Percentiles rank a stretch among this genome's conserved stretches.
Evolutionary conservation across 2,888 invertebrate genomes (phyloP).

Genomic region (Campoplex capitator): DNA sequence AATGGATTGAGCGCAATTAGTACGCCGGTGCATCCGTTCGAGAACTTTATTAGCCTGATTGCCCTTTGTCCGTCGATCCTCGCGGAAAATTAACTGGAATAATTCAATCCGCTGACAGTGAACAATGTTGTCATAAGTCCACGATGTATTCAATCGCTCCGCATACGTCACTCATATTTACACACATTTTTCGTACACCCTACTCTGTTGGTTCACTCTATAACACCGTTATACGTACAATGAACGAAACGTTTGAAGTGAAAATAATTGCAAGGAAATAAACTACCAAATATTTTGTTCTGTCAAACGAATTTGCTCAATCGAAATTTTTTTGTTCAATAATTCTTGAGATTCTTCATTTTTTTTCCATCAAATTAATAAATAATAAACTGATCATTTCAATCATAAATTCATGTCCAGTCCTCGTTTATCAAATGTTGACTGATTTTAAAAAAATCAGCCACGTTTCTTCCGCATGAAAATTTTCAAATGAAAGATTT

Average conservation of each 20-base stretch:
- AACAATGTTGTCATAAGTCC: conserved; percentile 64
- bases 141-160: conserved; percentile 25
- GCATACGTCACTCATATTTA: conserved; percentile 7
- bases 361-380: neutral
- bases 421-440: neutral
- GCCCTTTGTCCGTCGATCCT: conserved; percentile 67
- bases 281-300: neutral
- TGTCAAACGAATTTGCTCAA: neutral
- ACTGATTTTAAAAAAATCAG: neutral
- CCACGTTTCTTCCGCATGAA: neutral
- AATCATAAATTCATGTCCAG: neutral
- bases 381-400: neutral
- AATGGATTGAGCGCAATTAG: conserved; percentile 66
- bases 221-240: conserved; percentile 6
- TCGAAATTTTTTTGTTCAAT: neutral
- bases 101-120: conserved; percentile 60
- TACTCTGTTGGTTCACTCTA: neutral
- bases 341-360: neutral
- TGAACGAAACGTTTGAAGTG: neutral
- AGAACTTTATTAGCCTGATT: conserved; percentile 69
- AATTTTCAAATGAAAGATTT: neutral
- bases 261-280: conserved; percentile 6
- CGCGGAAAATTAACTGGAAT: conserved; percentile 70
- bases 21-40: conserved; percentile 56
- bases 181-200: neutral